These are phyloP conservation scores for Stramonita haemastoma DNA, from an alignment of 2,888 invertebrate species.

Conservation along the genomic window DNA sequence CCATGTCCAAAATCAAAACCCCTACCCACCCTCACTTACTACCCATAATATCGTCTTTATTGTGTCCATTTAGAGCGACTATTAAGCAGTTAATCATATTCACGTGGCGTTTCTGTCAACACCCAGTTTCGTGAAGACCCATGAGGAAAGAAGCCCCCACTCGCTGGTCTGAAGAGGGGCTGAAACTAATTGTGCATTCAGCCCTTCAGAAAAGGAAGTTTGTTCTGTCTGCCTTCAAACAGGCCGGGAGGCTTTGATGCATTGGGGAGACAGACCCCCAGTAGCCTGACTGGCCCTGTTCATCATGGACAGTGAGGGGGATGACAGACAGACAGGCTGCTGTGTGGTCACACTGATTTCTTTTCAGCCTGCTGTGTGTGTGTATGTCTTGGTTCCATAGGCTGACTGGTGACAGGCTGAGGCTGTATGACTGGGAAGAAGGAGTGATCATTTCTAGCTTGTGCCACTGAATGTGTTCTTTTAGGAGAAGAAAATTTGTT, in stretches of 20 bases:
- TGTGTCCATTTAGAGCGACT: conserved; percentile 25
- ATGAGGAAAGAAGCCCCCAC: not conserved
- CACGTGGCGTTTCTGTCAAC: conserved; percentile 40
- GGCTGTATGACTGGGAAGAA: not conserved
- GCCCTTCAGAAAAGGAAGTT: not conserved
- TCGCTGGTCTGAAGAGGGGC: not conserved
- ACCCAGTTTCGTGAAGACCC: conserved; percentile 30
- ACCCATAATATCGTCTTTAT: conserved; percentile 39
- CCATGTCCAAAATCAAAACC: conserved; percentile 25
- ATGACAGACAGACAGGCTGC: conserved; percentile 29
- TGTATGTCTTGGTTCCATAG: conserved; percentile 30
- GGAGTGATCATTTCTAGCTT: no score
- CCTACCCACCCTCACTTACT: conserved; percentile 34
- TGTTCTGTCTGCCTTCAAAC: conserved; percentile 42
- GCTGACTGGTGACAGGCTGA: conserved; percentile 13
- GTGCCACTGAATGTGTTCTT: no score
- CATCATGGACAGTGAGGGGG: conserved; percentile 22
- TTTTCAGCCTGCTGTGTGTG: conserved; percentile 6
- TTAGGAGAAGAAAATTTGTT: no score
- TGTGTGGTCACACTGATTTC: conserved; percentile 25
- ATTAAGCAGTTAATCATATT: conserved; percentile 44
- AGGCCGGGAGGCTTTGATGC: conserved; percentile 37
- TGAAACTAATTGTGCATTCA: no score
- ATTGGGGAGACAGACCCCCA: conserved; percentile 19
- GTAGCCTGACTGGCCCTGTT: conserved; percentile 8